Evolutionary conservation across 1,140 invertebrate genomes (phyloP).

Genomic region (Neocloeon triangulifer): DNA sequence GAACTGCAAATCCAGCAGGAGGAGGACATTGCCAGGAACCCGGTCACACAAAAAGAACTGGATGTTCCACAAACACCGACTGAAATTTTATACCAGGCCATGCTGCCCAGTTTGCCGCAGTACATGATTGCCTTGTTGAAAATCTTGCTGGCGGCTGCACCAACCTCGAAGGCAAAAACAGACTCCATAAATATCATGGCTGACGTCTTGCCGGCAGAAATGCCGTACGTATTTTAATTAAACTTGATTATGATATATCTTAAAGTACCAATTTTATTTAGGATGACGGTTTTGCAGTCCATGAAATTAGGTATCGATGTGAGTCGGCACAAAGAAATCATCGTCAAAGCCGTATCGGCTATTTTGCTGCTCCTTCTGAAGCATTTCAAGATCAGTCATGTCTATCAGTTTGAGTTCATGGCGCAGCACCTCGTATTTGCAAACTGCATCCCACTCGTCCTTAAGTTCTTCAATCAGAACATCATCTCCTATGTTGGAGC

Average conservation of each 20-base stretch:
- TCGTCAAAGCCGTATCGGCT: conserved; percentile 92
- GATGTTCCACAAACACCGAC: conserved; percentile 52
- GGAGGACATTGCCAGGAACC: conserved; percentile 55
- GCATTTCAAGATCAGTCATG: conserved; percentile 97
- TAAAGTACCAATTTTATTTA: conserved; percentile 11
- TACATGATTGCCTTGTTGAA: conserved; percentile 95
- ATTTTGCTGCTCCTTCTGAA: conserved; percentile 84
- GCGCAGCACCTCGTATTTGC: conserved; percentile 97
- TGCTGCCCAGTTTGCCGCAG: conserved; percentile 81
- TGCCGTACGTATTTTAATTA: conserved; percentile 41
- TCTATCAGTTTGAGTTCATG: conserved; percentile 99
- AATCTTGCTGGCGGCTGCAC: conserved; percentile 88
- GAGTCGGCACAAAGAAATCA: conserved; percentile 96
- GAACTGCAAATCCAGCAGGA: conserved; percentile 67
- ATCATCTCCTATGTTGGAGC: conserved; percentile 87
- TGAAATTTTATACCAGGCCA: conserved; percentile 75
- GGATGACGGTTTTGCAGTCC: conserved; percentile 86
- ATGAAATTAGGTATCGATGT: conserved; percentile 94
- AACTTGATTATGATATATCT: no score
- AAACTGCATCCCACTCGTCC: conserved; percentile 93
- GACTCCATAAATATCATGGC: conserved; percentile 97
- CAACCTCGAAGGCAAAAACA: conserved; percentile 92
- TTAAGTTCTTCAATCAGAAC: conserved; percentile 99
- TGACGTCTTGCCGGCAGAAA: conserved; percentile 89
- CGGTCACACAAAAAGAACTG: conserved; percentile 44